Percentiles rank a stretch among this genome's conserved stretches.
These are phyloP conservation scores for Anseranas semipalmata DNA, from an alignment of 2,113 vertebrate species.

Conservation along the genomic window DNA sequence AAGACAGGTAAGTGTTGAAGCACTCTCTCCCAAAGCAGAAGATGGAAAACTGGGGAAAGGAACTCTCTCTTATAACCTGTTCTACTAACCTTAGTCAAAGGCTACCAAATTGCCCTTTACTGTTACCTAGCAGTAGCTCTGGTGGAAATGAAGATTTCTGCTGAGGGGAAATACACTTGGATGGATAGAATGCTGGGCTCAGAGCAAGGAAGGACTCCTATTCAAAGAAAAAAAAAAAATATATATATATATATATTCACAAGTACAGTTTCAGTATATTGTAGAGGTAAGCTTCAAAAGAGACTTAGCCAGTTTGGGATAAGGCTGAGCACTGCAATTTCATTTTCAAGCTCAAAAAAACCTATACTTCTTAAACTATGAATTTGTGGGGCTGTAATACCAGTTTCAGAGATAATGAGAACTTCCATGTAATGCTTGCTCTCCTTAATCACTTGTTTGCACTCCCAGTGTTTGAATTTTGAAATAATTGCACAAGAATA, in stretches of 20 bases:
- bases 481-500: slow-evolving; percentile 9
- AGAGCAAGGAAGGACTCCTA: not conserved
- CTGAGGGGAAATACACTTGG: not conserved
- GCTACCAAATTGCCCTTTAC: not conserved
- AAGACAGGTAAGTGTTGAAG: not conserved
- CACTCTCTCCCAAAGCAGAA: not conserved
- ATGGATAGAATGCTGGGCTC: not conserved
- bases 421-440: not conserved
- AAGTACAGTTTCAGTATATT: not conserved
- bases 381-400: not conserved
- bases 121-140: not conserved
- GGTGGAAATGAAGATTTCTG: not conserved
- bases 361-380: not conserved
- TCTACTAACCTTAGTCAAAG: not conserved
- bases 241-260: too few species aligned
- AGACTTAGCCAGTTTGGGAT: not conserved
- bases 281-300: not conserved
- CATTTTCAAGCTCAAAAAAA: not conserved
- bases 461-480: not conserved
- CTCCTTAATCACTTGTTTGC: slow-evolving; percentile 3
- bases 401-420: slow-evolving; percentile 4
- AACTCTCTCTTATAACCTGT: not conserved
- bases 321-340: not conserved
- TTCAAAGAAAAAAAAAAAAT: not conserved
- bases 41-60: not conserved